A percentile compares a stretch with the other conserved stretches of the same genome.
Conservation (phyloP, 1,140 invertebrate species). For the Sitophilus oryzae region DNA sequence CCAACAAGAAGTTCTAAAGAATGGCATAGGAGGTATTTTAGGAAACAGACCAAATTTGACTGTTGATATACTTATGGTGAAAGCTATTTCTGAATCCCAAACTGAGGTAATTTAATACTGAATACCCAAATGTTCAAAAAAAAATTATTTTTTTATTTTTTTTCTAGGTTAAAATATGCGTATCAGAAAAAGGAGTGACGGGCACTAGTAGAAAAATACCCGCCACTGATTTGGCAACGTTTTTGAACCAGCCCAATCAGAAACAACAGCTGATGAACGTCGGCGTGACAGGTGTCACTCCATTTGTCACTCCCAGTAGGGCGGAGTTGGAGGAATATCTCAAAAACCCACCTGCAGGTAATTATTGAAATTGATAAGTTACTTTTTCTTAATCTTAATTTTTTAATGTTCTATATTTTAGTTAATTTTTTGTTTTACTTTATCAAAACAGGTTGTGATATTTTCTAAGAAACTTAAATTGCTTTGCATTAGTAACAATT, state of each 20-base stretch:
- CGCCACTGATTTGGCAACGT: constrained; percentile 65
- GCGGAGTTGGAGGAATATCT: constrained; percentile 83
- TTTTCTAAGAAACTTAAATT: too few species aligned
- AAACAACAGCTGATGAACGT: constrained; percentile 64
- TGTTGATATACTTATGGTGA: constrained; percentile 70
- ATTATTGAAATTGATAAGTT: neutral
- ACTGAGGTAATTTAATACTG: constrained; percentile 54
- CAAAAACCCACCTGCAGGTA: constrained; percentile 77
- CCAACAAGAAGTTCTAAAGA: constrained; percentile 67
- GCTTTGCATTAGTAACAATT: too few species aligned
- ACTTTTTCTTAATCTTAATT: neutral
- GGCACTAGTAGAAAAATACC: constrained; percentile 63
- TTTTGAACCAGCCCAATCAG: constrained; percentile 60
- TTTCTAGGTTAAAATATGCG: constrained; percentile 52
- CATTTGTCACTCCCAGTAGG: constrained; percentile 61
- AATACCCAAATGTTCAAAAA: neutral
- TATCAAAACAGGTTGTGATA: too few species aligned
- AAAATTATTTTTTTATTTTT: neutral
- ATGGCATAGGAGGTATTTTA: constrained; percentile 60
- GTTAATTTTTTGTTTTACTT: too few species aligned
- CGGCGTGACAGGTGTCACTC: constrained; percentile 52
- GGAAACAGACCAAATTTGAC: constrained; percentile 79
- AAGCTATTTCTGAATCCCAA: constrained; percentile 66
- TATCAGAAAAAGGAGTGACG: constrained; percentile 68
- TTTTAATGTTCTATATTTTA: neutral